Evolutionary conservation across 2,113 vertebrate genomes (phyloP).

Genomic region (Oncorhynchus nerka): DNA sequence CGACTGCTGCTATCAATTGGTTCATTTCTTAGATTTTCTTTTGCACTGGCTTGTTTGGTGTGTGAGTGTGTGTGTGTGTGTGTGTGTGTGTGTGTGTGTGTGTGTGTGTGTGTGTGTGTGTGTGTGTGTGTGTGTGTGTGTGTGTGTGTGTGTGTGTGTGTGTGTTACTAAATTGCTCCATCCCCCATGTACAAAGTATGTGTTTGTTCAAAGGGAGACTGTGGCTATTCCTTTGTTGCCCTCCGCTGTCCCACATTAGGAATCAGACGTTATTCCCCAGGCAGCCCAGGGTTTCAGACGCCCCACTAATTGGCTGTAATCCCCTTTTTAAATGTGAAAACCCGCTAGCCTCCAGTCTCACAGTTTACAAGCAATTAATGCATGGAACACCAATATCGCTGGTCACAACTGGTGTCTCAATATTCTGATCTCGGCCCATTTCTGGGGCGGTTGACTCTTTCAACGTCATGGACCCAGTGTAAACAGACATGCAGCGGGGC

Average conservation of each 20-base stretch:
- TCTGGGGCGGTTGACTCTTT: conserved; percentile 36
- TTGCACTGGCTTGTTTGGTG: conserved; percentile 37
- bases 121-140: conserved; percentile 18
- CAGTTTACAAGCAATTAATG: conserved; percentile 75
- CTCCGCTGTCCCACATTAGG: conserved; percentile 67
- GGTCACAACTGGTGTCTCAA: conserved; percentile 60
- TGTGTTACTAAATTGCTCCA: conserved; percentile 34
- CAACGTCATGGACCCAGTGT: conserved; percentile 46
- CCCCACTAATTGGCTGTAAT: conserved; percentile 77
- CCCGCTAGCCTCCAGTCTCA: conserved; percentile 57
- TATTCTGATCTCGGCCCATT: conserved; percentile 48
- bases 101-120: too few relatives aligned
- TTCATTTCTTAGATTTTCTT: conserved; percentile 30
- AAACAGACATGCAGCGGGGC: conserved; percentile 65
- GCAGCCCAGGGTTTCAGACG: conserved; percentile 61
- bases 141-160: conserved; percentile 38
- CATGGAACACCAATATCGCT: conserved; percentile 57
- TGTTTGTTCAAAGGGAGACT: conserved; percentile 24
- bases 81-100: background rate
- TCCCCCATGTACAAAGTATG: conserved; percentile 41
- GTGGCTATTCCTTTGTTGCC: conserved; percentile 63
- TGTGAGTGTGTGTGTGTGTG: conserved; percentile 40
- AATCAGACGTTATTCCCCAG: conserved; percentile 64
- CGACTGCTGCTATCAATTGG: conserved; percentile 49
- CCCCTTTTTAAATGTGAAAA: conserved; percentile 72